A percentile compares a stretch with the other conserved stretches of the same genome.
Conservation (phyloP, 2,888 invertebrate species). For the Amiota communis region DNA sequence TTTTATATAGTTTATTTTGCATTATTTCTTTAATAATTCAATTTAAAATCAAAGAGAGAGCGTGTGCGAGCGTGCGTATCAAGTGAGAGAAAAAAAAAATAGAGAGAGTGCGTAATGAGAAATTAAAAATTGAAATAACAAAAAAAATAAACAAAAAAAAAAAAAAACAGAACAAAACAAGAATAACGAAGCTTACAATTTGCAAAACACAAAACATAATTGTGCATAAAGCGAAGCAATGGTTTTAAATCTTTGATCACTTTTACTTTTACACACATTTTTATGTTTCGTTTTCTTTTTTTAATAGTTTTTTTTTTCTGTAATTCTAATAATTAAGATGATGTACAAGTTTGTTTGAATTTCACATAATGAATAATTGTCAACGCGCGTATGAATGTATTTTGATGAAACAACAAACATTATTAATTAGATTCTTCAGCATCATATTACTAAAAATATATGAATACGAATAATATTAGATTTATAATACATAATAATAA, state of each 20-base stretch:
- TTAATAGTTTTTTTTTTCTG: constrained; percentile 8
- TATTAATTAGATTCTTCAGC: constrained; percentile 32
- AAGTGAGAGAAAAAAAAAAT: constrained; percentile 23
- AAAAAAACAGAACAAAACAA: constrained; percentile 16
- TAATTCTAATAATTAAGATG: constrained; percentile 44
- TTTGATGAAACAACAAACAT: constrained; percentile 49
- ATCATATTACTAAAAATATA: constrained; percentile 44
- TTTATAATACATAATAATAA: background rate
- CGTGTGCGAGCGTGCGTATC: background rate
- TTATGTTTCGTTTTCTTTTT: background rate
- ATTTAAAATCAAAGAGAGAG: background rate
- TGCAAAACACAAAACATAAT: background rate
- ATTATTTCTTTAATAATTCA: constrained; percentile 38
- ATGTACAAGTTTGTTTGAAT: constrained; percentile 54
- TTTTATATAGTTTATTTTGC: constrained; percentile 33
- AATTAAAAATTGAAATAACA: constrained; percentile 36
- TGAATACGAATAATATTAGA: constrained; percentile 33
- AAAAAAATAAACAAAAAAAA: too few relatives aligned
- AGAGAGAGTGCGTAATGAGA: constrained; percentile 33
- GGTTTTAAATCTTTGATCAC: constrained; percentile 36
- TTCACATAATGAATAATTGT: constrained; percentile 51
- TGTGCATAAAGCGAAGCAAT: constrained; percentile 18
- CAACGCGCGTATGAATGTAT: constrained; percentile 58
- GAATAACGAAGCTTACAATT: background rate
- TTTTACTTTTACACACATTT: background rate